Percentiles rank a stretch among this genome's conserved stretches.
Conservation (phyloP, 2,888 invertebrate genomes). For the Tubiluchus corallicola region DNA sequence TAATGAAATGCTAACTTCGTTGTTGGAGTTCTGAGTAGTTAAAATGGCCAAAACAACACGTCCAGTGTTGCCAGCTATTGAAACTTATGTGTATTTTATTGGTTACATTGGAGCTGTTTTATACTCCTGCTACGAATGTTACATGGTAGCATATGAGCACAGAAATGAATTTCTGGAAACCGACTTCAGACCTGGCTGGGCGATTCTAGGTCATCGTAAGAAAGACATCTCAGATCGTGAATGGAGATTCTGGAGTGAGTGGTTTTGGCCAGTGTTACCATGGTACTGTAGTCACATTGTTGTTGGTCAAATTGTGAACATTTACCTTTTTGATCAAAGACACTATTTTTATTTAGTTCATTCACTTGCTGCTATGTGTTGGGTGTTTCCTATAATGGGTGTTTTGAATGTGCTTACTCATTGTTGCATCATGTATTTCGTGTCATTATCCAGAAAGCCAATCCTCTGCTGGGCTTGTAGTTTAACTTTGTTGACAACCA, state of each 20-base stretch:
- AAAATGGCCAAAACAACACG: no score
- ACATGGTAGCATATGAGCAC: no score
- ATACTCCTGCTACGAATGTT: no score
- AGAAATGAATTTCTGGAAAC: no score
- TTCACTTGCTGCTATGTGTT: slow-evolving; percentile 2
- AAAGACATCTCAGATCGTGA: slow-evolving; percentile 49
- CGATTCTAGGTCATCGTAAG: neutral
- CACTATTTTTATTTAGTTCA: neutral
- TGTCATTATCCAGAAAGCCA: slow-evolving; percentile 30
- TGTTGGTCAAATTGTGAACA: neutral
- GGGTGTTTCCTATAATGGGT: neutral
- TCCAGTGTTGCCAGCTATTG: no score
- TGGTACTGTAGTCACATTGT: slow-evolving; percentile 27
- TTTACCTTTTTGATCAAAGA: neutral
- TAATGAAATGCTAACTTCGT: no score
- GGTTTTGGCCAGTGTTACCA: slow-evolving; percentile 35
- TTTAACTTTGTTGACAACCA: slow-evolving; percentile 32
- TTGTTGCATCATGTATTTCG: neutral
- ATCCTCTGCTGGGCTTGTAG: slow-evolving; percentile 38
- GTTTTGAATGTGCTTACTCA: neutral
- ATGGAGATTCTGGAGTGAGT: slow-evolving; percentile 45
- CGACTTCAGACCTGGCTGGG: neutral
- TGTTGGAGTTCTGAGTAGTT: no score
- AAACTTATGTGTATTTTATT: no score
- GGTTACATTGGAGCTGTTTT: no score